These are phyloP conservation scores for Aricia agestis DNA, from an alignment of 1,140 invertebrate genomes.

Conservation along the genomic window DNA sequence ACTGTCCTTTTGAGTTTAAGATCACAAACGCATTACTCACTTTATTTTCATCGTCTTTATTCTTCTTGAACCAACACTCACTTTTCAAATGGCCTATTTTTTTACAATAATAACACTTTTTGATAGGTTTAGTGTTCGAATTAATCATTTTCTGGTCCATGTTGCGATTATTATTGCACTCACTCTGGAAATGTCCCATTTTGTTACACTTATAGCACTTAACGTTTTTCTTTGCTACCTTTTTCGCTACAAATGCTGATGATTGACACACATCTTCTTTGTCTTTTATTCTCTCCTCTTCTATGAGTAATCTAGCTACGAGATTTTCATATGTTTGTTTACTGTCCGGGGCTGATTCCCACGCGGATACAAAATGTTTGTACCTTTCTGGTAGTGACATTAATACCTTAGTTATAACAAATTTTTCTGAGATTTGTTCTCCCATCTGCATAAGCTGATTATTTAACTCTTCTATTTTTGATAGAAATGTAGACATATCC, in stretches of 20 bases:
- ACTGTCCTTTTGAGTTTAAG: neutral
- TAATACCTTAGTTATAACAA: slow-evolving; percentile 14
- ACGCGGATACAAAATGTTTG: slow-evolving; percentile 10
- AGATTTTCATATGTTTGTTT: slow-evolving; percentile 8
- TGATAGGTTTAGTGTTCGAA: neutral
- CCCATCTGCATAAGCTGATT: slow-evolving; percentile 15
- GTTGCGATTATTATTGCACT: neutral
- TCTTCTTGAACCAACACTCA: slow-evolving; percentile 10
- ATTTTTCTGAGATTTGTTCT: slow-evolving; percentile 7
- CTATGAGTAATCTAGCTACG: slow-evolving; percentile 6
- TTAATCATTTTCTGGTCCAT: too few relatives aligned
- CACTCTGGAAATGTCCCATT: neutral
- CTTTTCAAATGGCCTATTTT: slow-evolving; percentile 15
- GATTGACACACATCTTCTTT: neutral
- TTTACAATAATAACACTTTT: slow-evolving; percentile 15
- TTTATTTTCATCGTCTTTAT: neutral
- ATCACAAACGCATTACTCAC: slow-evolving; percentile 2
- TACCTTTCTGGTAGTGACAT: slow-evolving; percentile 13
- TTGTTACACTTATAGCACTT: slow-evolving; percentile 18
- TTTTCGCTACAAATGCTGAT: neutral
- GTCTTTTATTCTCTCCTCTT: slow-evolving; percentile 15
- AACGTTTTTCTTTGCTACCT: slow-evolving; percentile 4
- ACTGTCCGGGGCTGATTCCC: neutral
- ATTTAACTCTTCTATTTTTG: slow-evolving; percentile 5
- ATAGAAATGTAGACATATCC: slow-evolving; percentile 15